phyloP scores from a whole-genome alignment of 2,888 invertebrate genomes.

The Cantharis nigra region DNA sequence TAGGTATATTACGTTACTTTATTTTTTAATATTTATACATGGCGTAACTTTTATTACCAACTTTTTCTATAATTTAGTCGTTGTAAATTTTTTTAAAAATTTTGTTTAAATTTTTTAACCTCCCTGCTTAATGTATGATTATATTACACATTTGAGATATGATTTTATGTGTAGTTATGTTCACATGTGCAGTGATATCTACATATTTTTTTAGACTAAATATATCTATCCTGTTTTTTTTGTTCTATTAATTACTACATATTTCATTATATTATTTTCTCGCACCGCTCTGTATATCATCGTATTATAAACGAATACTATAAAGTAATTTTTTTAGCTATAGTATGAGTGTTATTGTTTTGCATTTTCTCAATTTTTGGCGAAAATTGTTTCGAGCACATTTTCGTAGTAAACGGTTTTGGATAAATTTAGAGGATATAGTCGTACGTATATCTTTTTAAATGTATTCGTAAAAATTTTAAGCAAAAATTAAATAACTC shows the following conservation, averaged over 20 bases:
- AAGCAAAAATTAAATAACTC: slow-evolving; percentile 34
- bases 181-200: slow-evolving; percentile 50
- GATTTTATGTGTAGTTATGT: slow-evolving; percentile 49
- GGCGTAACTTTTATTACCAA: slow-evolving; percentile 1
- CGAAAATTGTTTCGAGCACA: slow-evolving; percentile 24
- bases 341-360: slow-evolving; percentile 18
- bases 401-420: slow-evolving; percentile 12
- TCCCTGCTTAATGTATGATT: slow-evolving; percentile 31
- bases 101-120: slow-evolving; percentile 13
- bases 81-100: slow-evolving; percentile 8
- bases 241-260: slow-evolving; percentile 31
- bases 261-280: slow-evolving; percentile 32
- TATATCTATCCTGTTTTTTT: slow-evolving; percentile 34
- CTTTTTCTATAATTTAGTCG: slow-evolving; percentile 13
- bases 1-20: background rate
- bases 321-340: slow-evolving; percentile 25
- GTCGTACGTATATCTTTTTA: slow-evolving; percentile 48
- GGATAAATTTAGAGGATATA: slow-evolving; percentile 41
- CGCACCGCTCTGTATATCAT: slow-evolving; percentile 37
- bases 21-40: background rate
- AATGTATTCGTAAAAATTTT: slow-evolving; percentile 38
- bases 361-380: slow-evolving; percentile 9
- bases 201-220: slow-evolving; percentile 43
- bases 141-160: slow-evolving; percentile 48
- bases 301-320: slow-evolving; percentile 35